A percentile compares a stretch with the other conserved stretches of the same genome.
These are phyloP conservation scores for Globicephala melas DNA, from an alignment of 2,113 vertebrate genomes.

Conservation along the genomic window DNA sequence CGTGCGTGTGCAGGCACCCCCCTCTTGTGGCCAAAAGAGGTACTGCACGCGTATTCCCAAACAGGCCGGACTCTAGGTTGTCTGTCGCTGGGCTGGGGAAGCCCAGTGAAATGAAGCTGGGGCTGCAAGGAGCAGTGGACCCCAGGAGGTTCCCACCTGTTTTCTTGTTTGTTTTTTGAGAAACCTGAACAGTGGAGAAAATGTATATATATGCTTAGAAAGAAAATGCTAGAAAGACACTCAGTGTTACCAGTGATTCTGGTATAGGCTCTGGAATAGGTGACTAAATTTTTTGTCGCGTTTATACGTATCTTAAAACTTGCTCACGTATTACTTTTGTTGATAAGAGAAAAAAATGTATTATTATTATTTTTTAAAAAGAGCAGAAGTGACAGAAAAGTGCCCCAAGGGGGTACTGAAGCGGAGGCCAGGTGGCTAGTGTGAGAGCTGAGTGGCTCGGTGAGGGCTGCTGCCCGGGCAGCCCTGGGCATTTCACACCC, in stretches of 20 bases:
- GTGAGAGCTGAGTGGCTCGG: accelerated
- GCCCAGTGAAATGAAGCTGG: accelerated
- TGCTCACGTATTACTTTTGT: background rate
- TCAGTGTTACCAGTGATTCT: background rate
- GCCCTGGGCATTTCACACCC: accelerated
- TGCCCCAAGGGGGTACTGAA: background rate
- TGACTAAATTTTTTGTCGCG: background rate
- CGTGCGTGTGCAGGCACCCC: background rate
- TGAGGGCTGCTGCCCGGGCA: accelerated
- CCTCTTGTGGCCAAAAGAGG: slow-evolving; percentile 10
- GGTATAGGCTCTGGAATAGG: background rate
- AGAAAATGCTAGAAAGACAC: background rate
- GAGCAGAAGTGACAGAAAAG: background rate
- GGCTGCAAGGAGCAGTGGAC: background rate
- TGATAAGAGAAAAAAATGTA: background rate
- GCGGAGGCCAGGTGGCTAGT: background rate
- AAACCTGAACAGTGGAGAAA: background rate
- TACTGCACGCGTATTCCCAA: background rate
- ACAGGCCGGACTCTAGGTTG: background rate
- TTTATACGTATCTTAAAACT: background rate
- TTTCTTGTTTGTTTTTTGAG: background rate
- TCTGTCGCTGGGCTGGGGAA: background rate
- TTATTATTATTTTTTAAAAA: background rate
- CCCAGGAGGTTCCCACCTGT: background rate
- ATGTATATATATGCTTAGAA: background rate